Conservation (phyloP, 2,888 invertebrate genomes). For the Pycnomerus fuliginosus region DNA sequence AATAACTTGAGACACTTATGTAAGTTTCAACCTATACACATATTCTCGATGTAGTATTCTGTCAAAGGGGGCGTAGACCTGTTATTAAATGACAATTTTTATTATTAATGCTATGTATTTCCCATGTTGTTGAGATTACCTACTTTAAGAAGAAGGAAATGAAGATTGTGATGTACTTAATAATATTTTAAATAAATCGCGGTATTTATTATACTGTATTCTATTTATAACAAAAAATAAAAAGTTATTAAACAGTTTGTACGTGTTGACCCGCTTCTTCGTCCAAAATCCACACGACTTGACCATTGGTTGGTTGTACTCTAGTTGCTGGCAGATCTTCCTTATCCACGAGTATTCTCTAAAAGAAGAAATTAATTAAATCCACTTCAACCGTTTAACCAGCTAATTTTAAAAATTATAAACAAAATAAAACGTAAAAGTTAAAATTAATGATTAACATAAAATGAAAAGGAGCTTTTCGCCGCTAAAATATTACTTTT, state of each 20-base stretch:
- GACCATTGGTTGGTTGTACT: constrained; percentile 70
- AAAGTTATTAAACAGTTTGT: constrained; percentile 3
- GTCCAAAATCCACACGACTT: constrained; percentile 66
- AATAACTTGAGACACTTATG: constrained; percentile 22
- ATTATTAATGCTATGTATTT: constrained; percentile 17
- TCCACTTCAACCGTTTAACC: no score
- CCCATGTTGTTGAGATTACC: constrained; percentile 21
- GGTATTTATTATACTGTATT: constrained; percentile 46
- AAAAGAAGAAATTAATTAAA: constrained; percentile 44
- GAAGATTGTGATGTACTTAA: constrained; percentile 53
- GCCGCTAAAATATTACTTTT: no score
- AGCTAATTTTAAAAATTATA: no score
- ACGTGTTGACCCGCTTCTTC: constrained; percentile 54
- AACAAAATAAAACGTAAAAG: no score
- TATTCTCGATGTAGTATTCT: constrained; percentile 28
- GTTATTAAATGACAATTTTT: constrained; percentile 23
- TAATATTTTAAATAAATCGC: constrained; percentile 49
- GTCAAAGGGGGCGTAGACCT: constrained; percentile 21
- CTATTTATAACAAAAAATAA: constrained; percentile 38
- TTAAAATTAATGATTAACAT: no score
- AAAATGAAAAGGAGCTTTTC: no score
- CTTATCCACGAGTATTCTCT: constrained; percentile 76
- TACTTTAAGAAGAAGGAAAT: constrained; percentile 23
- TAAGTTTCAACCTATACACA: constrained; percentile 21
- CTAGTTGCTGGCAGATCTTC: constrained; percentile 76